Evolutionary conservation across 2,888 invertebrate species (phyloP).

Genomic region (Scaptomyza reducta): DNA sequence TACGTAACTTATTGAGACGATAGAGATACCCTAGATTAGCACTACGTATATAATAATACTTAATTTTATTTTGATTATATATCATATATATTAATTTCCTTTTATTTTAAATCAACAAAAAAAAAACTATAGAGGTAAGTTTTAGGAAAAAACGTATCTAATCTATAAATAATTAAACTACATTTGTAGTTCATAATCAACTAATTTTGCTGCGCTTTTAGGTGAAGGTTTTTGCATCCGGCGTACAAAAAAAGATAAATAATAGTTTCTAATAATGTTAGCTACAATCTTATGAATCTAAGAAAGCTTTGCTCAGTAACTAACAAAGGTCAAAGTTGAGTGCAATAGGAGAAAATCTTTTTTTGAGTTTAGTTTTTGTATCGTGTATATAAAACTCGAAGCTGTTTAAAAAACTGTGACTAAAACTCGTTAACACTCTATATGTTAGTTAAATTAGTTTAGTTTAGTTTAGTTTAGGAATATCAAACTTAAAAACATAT

Average conservation of each 20-base stretch:
- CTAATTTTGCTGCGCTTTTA: neutral
- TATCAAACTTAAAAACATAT: neutral
- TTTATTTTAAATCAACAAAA: no score
- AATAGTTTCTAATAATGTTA: neutral
- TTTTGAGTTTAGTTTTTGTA: slow-evolving; percentile 10
- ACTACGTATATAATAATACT: slow-evolving; percentile 36
- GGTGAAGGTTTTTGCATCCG: slow-evolving; percentile 18
- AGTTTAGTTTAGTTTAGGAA: slow-evolving; percentile 7
- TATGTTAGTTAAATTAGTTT: slow-evolving; percentile 34
- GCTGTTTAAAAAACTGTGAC: slow-evolving; percentile 67
- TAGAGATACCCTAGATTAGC: slow-evolving; percentile 1
- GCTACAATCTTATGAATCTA: neutral
- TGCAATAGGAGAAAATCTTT: neutral
- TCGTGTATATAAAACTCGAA: slow-evolving; percentile 60
- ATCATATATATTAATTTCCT: slow-evolving; percentile 1
- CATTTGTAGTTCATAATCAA: slow-evolving; percentile 17
- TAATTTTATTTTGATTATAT: slow-evolving; percentile 11
- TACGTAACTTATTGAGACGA: neutral
- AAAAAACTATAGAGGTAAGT: neutral
- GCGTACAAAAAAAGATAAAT: neutral
- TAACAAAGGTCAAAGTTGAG: slow-evolving; percentile 31
- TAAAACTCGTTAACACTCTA: slow-evolving; percentile 59
- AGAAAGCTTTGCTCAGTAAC: slow-evolving; percentile 37
- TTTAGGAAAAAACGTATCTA: neutral
- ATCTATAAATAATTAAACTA: neutral